phyloP scores from a whole-genome alignment of 2,888 invertebrate species.

The Chrysina gloriosa region DNA sequence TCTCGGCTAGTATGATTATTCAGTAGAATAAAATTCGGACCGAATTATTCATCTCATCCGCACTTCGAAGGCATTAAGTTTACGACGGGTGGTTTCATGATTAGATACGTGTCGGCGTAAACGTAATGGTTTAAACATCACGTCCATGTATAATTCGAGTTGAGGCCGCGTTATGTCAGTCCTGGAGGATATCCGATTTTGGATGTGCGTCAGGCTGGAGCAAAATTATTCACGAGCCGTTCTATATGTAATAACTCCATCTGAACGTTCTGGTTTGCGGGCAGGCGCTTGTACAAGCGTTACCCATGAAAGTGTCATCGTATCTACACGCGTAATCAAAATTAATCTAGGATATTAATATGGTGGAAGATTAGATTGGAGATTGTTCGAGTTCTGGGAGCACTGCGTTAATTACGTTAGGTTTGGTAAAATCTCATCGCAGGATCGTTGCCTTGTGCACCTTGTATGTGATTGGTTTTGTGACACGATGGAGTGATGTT shows the following conservation, averaged over 20 bases:
- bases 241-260: constrained; percentile 8
- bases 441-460: too few species aligned
- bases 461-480: too few species aligned
- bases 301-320: background rate
- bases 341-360: too few species aligned
- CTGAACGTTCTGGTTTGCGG: background rate
- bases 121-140: constrained; percentile 18
- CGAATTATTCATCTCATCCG: constrained; percentile 8
- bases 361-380: too few species aligned
- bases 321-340: background rate
- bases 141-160: constrained; percentile 8
- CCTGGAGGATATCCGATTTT: constrained; percentile 26
- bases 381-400: too few species aligned
- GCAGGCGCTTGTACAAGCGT: background rate
- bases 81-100: constrained; percentile 1
- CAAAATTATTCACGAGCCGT: constrained; percentile 17
- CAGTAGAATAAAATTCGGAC: background rate
- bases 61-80: constrained; percentile 6
- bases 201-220: constrained; percentile 11
- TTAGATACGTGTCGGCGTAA: constrained; percentile 2
- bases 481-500: too few species aligned
- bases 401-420: too few species aligned
- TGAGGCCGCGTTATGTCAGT: constrained; percentile 2
- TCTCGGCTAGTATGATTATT: too few species aligned
- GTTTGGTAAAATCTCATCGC: too few species aligned